These are phyloP conservation scores for Anas bahamensis DNA, from an alignment of 2,797 vertebrate species.

Conservation along the genomic window DNA sequence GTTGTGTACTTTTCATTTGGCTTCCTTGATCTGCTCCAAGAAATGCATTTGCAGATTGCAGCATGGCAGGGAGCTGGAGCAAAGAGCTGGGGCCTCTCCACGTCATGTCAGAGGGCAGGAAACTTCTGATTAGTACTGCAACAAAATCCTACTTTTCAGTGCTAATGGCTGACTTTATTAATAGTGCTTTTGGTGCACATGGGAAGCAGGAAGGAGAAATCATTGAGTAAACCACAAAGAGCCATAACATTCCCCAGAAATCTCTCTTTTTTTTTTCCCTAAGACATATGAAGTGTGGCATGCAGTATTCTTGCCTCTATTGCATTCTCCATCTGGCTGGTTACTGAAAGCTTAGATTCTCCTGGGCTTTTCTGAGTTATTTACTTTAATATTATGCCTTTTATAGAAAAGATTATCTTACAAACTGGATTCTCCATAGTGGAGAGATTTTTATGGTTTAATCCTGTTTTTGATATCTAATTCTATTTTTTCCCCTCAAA, in stretches of 20 bases:
- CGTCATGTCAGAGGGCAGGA: not conserved
- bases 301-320: constrained; percentile 42
- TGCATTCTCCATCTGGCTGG: constrained; percentile 69
- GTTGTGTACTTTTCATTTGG: not conserved
- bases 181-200: not conserved
- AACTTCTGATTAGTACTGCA: not conserved
- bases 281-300: constrained; percentile 16
- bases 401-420: constrained; percentile 73
- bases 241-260: not conserved
- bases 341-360: constrained; percentile 62
- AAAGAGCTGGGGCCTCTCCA: not conserved
- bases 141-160: not conserved
- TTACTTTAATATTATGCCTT: constrained; percentile 74
- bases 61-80: fast-evolving
- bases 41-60: not conserved
- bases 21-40: not conserved
- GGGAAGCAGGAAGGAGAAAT: not conserved
- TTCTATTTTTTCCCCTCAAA: constrained; percentile 62
- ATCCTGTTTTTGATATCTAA: constrained; percentile 65
- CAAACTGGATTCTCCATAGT: constrained; percentile 66
- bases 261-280: not conserved
- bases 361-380: constrained; percentile 69
- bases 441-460: constrained; percentile 71
- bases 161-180: constrained; percentile 8
- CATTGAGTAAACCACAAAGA: constrained; percentile 2